Evolutionary conservation across 2,113 vertebrate genomes (phyloP), one percentile per base, ranked within the genome.

Genomic region (Sinocyclocheilus anshuiensis): DNA sequence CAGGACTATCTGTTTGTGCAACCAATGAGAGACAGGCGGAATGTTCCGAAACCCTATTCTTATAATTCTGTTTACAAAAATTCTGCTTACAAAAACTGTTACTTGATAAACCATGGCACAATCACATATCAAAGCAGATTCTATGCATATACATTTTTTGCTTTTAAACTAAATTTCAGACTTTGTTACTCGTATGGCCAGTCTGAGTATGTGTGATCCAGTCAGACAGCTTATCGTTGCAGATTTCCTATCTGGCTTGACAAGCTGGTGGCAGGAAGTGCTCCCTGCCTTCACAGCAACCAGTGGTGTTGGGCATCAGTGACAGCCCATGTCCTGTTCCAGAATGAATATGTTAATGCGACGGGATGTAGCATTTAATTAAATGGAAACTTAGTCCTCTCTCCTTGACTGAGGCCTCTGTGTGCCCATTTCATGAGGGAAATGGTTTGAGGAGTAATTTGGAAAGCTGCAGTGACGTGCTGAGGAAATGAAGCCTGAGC

Each of bases 191-290:
- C 29, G 72, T 8, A 55, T 81, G 57, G 76, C 78, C 85, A 55
- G 81, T 87, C 78, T 79, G 57, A 72, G 26, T 50, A 9, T 90
- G 85, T 87, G 90, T 81, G 89, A 94, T 93, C 63, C 79, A 80
- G 87, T 89, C 91, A 88, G 92, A 92, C 94, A 94, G 91, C 91
- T 93, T 93, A 93, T 94, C 93, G 88, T 93, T 92, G 91, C 92
- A 93, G 90, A 93, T 93, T 90, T 95, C 92, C 92, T 91, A 94
- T 93, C 88, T 88, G 91, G 79, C 86, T 90, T 94, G 94, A 94
- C 94, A 93, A 90, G 93, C 92, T 93, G 91, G 93, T 94, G 94
- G 93, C 93, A 94, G 92, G 93, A 93, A 91, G 90, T 87, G 83
- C 92, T 90, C 89, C 91, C 91, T 90, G 92, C 90, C 89, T 83